Conservation (phyloP, 2,888 invertebrate species). For the Synanthedon andrenaeformis region DNA sequence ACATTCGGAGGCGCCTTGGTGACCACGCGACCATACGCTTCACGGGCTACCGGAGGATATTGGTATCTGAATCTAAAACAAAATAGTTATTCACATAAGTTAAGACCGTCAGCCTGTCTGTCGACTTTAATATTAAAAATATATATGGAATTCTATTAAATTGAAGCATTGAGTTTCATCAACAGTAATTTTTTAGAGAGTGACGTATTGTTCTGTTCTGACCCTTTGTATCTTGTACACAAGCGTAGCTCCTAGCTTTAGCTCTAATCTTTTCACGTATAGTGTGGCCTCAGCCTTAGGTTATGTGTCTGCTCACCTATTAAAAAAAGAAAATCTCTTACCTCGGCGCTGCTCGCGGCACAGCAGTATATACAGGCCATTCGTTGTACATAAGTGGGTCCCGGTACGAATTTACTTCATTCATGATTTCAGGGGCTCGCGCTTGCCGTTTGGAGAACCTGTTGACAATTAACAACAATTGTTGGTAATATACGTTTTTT, state of each 20-base stretch:
- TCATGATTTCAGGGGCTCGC: conserved; percentile 86
- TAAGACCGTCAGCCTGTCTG: too few species aligned
- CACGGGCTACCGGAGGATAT: conserved; percentile 54
- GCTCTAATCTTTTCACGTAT: too few species aligned
- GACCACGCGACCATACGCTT: conserved; percentile 79
- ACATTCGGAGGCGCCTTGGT: conserved; percentile 76
- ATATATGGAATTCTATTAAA: too few species aligned
- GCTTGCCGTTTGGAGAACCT: conserved; percentile 89
- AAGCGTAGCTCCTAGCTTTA: too few species aligned
- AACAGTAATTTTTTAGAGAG: too few species aligned
- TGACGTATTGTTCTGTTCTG: too few species aligned
- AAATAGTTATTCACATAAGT: not conserved
- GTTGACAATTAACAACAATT: conserved; percentile 11
- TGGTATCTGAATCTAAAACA: conserved; percentile 51
- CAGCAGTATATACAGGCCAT: conserved; percentile 77
- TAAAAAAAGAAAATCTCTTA: conserved; percentile 31
- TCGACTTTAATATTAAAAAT: too few species aligned
- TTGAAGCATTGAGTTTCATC: too few species aligned
- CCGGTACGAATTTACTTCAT: conserved; percentile 85
- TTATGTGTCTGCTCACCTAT: too few species aligned
- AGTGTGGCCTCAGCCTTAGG: too few species aligned
- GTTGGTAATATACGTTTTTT: not conserved
- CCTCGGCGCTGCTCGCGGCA: conserved; percentile 64
- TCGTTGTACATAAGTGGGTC: conserved; percentile 86
- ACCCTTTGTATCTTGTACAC: too few species aligned